These are phyloP conservation scores for Spisula subtruncata DNA, from an alignment of 2,888 invertebrate genomes.

Conservation along the genomic window DNA sequence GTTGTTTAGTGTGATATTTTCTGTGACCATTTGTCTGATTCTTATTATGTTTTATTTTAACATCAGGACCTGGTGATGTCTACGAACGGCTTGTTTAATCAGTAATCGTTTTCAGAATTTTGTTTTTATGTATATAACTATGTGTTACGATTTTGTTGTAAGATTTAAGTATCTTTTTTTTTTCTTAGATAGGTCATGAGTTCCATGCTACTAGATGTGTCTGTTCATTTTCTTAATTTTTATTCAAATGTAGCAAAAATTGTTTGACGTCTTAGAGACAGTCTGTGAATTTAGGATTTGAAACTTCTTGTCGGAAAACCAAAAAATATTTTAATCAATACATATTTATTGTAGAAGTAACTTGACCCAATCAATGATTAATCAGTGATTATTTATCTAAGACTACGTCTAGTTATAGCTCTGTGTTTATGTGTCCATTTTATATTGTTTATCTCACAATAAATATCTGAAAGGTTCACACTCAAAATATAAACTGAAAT, in stretches of 20 bases:
- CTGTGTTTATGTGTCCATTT: neutral
- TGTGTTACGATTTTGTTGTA: too few species aligned
- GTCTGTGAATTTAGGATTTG: too few species aligned
- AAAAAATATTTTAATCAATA: too few species aligned
- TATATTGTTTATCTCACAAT: neutral
- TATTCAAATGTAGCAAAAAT: neutral
- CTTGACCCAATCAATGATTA: too few species aligned
- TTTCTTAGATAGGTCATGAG: neutral
- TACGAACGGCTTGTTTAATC: neutral
- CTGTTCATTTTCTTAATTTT: neutral
- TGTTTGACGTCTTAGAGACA: neutral
- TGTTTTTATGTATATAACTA: too few species aligned
- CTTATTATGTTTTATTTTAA: neutral
- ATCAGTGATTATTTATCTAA: too few species aligned
- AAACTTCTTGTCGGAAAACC: too few species aligned
- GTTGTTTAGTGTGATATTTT: conserved; percentile 21
- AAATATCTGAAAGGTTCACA: too few species aligned
- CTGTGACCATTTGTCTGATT: conserved; percentile 16
- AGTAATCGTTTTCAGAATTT: neutral
- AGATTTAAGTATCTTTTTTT: neutral
- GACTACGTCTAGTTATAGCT: neutral
- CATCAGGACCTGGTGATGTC: neutral
- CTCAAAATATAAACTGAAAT: too few species aligned
- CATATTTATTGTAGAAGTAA: too few species aligned
- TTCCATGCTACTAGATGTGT: neutral